Conservation (phyloP, 2,888 invertebrate genomes). For the Liodrosophila aerea region DNA sequence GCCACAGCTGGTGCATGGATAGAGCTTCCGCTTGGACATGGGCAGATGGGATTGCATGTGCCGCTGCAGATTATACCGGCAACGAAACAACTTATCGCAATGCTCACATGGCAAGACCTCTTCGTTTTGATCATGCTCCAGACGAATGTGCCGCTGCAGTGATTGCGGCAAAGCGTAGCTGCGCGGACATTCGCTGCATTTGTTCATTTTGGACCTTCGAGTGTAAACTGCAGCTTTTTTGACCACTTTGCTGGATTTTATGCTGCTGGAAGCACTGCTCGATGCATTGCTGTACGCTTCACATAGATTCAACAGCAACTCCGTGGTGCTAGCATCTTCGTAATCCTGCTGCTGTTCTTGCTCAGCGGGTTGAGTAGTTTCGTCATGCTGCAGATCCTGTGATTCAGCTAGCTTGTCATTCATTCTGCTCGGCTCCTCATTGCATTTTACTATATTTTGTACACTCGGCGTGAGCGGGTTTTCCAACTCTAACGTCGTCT, state of each 20-base stretch:
- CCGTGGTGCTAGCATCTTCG: slow-evolving; percentile 26
- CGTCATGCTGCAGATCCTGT: not conserved
- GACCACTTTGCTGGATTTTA: not conserved
- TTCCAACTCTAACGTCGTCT: slow-evolving; percentile 47
- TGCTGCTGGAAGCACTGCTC: slow-evolving; percentile 16
- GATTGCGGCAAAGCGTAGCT: slow-evolving; percentile 40
- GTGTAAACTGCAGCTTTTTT: slow-evolving; percentile 1
- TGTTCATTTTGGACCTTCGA: slow-evolving; percentile 37
- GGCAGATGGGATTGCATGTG: slow-evolving; percentile 66
- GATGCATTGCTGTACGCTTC: slow-evolving; percentile 33
- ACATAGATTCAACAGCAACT: slow-evolving; percentile 35
- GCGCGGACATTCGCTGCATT: slow-evolving; percentile 49
- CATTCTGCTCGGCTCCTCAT: slow-evolving; percentile 18
- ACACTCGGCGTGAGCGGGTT: slow-evolving; percentile 55
- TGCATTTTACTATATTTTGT: too few species aligned
- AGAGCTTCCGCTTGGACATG: slow-evolving; percentile 48
- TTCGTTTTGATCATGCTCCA: slow-evolving; percentile 33
- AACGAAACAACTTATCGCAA: slow-evolving; percentile 54
- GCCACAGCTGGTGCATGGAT: slow-evolving; percentile 74
- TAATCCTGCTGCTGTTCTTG: slow-evolving; percentile 4
- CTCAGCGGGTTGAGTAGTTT: not conserved
- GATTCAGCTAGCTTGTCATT: not conserved
- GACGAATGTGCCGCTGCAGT: slow-evolving; percentile 53
- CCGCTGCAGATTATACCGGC: slow-evolving; percentile 42
- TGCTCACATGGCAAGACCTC: slow-evolving; percentile 35